Evolutionary conservation across 2,888 invertebrate genomes (phyloP).

Genomic region (Drosophila silvestris): DNA sequence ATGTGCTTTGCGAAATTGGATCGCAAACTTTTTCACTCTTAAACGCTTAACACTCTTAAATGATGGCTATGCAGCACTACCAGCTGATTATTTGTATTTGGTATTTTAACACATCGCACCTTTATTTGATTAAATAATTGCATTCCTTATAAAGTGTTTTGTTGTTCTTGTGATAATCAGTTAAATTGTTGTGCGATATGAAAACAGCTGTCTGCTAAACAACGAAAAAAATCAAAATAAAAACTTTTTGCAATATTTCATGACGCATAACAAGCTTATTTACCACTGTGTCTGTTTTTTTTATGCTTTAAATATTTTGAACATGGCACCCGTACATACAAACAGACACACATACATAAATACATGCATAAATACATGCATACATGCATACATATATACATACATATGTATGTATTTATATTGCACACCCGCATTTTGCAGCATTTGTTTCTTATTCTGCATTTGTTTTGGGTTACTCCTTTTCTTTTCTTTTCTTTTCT

Average conservation of each 20-base stretch:
- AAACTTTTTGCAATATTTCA: slow-evolving; percentile 15
- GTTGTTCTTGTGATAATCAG: slow-evolving; percentile 34
- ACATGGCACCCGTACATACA: slow-evolving; percentile 20
- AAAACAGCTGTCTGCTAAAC: slow-evolving; percentile 16
- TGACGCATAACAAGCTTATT: slow-evolving; percentile 10
- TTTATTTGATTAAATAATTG: slow-evolving; percentile 9
- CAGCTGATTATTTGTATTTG: slow-evolving; percentile 1
- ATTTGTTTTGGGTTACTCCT: slow-evolving; percentile 5
- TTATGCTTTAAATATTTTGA: slow-evolving; percentile 3
- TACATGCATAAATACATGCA: slow-evolving; percentile 24
- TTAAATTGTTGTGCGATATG: slow-evolving; percentile 20
- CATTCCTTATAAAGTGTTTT: not conserved
- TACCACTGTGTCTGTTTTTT: not conserved
- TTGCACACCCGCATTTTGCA: slow-evolving; percentile 38
- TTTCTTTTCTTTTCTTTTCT: slow-evolving; percentile 1
- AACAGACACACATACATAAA: slow-evolving; percentile 7
- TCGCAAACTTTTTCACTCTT: slow-evolving; percentile 6
- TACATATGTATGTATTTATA: not conserved
- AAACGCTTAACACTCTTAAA: not conserved
- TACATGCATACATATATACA: not conserved
- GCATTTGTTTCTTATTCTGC: slow-evolving; percentile 19
- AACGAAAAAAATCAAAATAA: not conserved
- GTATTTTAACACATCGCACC: slow-evolving; percentile 10
- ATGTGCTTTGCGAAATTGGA: not conserved
- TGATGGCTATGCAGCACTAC: not conserved